Evolutionary conservation across 2,113 vertebrate species (phyloP), one percentile per base, ranked within the genome.

Genomic region (Tauraco erythrolophus): DNA sequence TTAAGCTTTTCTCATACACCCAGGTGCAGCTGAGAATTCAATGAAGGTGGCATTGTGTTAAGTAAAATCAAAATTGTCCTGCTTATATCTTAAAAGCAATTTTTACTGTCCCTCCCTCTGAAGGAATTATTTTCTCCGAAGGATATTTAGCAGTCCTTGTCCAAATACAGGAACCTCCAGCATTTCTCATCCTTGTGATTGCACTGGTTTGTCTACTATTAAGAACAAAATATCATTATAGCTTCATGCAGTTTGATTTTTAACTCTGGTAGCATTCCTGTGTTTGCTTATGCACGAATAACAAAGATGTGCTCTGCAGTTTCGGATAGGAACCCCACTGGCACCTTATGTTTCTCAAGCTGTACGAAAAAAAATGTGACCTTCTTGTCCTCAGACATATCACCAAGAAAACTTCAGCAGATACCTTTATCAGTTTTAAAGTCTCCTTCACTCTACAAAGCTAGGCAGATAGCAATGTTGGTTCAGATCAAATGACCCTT

Each of bases 201-300:
- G 15, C 39, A 78, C n/a, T 64, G 22, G 14, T 86, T 86, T 88
- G 62, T 87, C 27, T 53, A 78, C 45, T 77, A 60, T 14, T 60
- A 53, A 62, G 19, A 88, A n/a, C 21, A 89, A 85, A 81, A 46
- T 84, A 72, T 51, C 75, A 46, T 37, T 79, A 3, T 31, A 81
- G 10, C 19, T 28, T 89, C 43, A 22, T 45, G 53, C 2, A 1
- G 45, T 53, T 80, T 81, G 76, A 71, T 79, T 95, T 90, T 92
- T 70, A 88, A 74, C 14, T 64, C 87, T 89, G 45, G 23, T 48
- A 48, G 50, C 21, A 68, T 83, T 23, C 46, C 65, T 80, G 39
- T 95, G 78, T 89, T 91, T 96, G 39, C 83, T 87, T 79, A 58
- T 77, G 85, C 68, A 69, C 87, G 93, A 94, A 89, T 37, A 91